Base-by-base conservation (phyloP, 1,140 invertebrate species). In the Himalopsyche phryganea region DNA sequence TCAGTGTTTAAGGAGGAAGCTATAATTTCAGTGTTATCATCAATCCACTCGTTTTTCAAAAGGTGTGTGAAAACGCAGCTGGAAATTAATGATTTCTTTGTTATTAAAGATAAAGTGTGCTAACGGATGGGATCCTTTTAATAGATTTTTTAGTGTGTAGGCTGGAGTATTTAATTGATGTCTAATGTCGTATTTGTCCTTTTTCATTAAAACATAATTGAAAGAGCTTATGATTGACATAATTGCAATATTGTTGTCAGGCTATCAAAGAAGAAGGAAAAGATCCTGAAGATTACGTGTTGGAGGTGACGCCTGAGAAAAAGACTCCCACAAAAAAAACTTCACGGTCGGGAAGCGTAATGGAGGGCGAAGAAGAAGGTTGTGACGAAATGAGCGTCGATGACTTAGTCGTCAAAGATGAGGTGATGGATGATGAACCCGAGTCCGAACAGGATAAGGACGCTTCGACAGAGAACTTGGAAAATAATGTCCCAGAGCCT, bases 181-280 rank as follows among this genome's bases (percentile, higher is more conserved):
- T n/a, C n/a, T n/a, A n/a, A n/a, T n/a, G n/a, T n/a, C n/a, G n/a
- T n/a, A n/a, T n/a, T n/a, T n/a, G n/a, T n/a, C n/a, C n/a, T n/a
- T n/a, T n/a, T n/a, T n/a, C n/a, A n/a, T n/a, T n/a, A n/a, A n/a
- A n/a, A n/a, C n/a, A n/a, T n/a, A n/a, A n/a, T n/a, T n/a, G n/a
- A n/a, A n/a, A n/a, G n/a, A n/a, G n/a, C n/a, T n/a, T n/a, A n/a
- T n/a, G n/a, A n/a, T n/a, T n/a, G n/a, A n/a, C n/a, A n/a, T n/a
- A n/a, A n/a, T n/a, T n/a, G n/a, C n/a, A n/a, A n/a, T 17, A 17
- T 45, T 63, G 67, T 69, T 72, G 77, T 44, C 71, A 93, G 90
- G 86, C 87, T 52, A 78, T 94, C 42, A 77, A 83, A 66, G 87
- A 88, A n/a, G 89, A 93, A 74, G 90, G 91, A 1, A 68, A 83